A percentile compares a stretch with the other conserved stretches of the same genome.
Conservation (phyloP, 2,888 invertebrate genomes). For the Taphrorychus bicolor region DNA sequence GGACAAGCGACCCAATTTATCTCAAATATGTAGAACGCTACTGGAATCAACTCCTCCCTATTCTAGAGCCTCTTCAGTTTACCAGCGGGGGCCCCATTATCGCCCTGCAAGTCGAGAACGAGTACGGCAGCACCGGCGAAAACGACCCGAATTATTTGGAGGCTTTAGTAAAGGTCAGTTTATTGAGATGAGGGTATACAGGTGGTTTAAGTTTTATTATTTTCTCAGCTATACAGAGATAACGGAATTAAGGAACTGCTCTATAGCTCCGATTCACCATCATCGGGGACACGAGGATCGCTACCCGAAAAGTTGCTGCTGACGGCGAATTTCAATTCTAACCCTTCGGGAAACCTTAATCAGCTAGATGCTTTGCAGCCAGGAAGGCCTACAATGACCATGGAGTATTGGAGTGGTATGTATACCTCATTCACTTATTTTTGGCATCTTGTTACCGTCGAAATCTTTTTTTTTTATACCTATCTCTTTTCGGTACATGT, state of each 20-base stretch:
- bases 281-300: constrained; percentile 44
- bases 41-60: constrained; percentile 61
- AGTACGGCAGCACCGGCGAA: constrained; percentile 64
- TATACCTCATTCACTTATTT: too few species aligned
- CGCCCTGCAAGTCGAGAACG: constrained; percentile 87
- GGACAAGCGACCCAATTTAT: constrained; percentile 48
- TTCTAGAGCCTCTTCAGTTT: constrained; percentile 63
- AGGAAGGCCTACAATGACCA: constrained; percentile 64
- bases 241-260: constrained; percentile 58
- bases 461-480: too few species aligned
- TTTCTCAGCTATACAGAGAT: constrained; percentile 42
- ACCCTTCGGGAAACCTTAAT: constrained; percentile 49
- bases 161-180: constrained; percentile 53
- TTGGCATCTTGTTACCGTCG: too few species aligned
- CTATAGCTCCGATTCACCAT: constrained; percentile 58
- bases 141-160: constrained; percentile 56
- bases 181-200: background rate
- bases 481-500: too few species aligned
- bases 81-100: constrained; percentile 85
- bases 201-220: too few species aligned
- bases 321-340: constrained; percentile 62
- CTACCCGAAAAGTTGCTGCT: constrained; percentile 53
- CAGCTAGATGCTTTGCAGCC: constrained; percentile 59
- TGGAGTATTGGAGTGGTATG: constrained; percentile 67
- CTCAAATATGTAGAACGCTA: constrained; percentile 51